These are phyloP conservation scores for Elmis aenea DNA, from an alignment of 2,888 invertebrate genomes.

Conservation along the genomic window DNA sequence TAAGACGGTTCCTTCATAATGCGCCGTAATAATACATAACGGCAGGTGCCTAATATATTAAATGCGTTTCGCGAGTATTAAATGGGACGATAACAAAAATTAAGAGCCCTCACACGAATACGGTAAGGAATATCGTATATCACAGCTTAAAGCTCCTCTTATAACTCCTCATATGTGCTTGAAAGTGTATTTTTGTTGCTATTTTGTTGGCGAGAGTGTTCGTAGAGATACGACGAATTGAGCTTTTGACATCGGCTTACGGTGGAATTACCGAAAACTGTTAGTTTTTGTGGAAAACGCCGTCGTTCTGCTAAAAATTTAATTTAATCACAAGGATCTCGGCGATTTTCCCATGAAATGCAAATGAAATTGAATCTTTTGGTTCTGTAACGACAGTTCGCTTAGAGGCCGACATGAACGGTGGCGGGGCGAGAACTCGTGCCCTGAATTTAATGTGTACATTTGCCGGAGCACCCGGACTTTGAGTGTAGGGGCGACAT, in stretches of 20 bases:
- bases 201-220: slow-evolving; percentile 24
- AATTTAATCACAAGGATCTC: slow-evolving; percentile 19
- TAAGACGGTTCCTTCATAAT: slow-evolving; percentile 16
- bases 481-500: slow-evolving; percentile 29
- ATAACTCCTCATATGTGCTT: slow-evolving; percentile 24
- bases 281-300: slow-evolving; percentile 7
- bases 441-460: slow-evolving; percentile 40
- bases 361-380: slow-evolving; percentile 23
- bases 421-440: slow-evolving; percentile 28
- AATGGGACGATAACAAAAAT: slow-evolving; percentile 22
- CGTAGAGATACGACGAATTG: slow-evolving; percentile 18
- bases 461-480: slow-evolving; percentile 35
- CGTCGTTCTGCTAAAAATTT: slow-evolving; percentile 14
- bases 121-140: slow-evolving; percentile 17
- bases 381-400: slow-evolving; percentile 15
- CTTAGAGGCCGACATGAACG: slow-evolving; percentile 11
- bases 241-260: slow-evolving; percentile 12
- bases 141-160: slow-evolving; percentile 18
- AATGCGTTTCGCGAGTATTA: slow-evolving; percentile 17
- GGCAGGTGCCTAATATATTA: slow-evolving; percentile 22
- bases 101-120: slow-evolving; percentile 18
- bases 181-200: slow-evolving; percentile 20
- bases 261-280: slow-evolving; percentile 3
- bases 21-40: slow-evolving; percentile 21
- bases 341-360: slow-evolving; percentile 22